These are phyloP conservation scores for Genyomyrus donnyi DNA, from an alignment of 2,113 vertebrate species.

Conservation along the genomic window DNA sequence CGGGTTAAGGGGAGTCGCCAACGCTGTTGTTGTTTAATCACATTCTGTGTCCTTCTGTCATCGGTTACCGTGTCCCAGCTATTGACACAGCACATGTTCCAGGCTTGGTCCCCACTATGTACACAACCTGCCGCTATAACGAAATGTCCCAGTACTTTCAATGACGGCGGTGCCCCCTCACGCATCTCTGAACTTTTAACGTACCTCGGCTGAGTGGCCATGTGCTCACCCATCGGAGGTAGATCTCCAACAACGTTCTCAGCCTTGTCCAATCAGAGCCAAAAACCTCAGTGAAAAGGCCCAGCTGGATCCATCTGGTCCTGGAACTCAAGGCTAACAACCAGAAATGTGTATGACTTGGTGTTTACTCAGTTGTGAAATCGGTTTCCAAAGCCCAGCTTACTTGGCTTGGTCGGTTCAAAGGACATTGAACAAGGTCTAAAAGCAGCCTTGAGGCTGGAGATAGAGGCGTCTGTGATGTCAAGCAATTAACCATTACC, in stretches of 20 bases:
- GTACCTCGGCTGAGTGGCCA: background rate
- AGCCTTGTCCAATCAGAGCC: background rate
- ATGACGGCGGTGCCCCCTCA: background rate
- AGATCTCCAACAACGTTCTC: background rate
- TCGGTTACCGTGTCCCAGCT: background rate
- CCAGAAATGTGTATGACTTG: background rate
- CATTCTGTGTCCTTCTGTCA: background rate
- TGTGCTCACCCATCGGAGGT: background rate
- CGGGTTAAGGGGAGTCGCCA: background rate
- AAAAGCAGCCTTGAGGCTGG: background rate
- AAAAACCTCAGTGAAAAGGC: background rate
- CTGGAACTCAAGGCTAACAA: background rate
- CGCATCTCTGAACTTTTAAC: background rate
- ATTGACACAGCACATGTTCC: background rate
- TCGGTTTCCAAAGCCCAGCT: background rate
- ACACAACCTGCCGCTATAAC: background rate
- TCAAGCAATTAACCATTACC: background rate
- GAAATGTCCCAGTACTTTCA: background rate
- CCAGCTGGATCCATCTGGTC: background rate
- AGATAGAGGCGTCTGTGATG: background rate
- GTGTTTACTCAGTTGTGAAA: slow-evolving; percentile 6
- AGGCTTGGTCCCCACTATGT: background rate
- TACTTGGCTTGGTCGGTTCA: background rate
- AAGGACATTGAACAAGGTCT: background rate
- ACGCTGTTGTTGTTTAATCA: background rate